Evolutionary conservation across 2,113 vertebrate genomes (phyloP).

Genomic region (Natator depressus): DNA sequence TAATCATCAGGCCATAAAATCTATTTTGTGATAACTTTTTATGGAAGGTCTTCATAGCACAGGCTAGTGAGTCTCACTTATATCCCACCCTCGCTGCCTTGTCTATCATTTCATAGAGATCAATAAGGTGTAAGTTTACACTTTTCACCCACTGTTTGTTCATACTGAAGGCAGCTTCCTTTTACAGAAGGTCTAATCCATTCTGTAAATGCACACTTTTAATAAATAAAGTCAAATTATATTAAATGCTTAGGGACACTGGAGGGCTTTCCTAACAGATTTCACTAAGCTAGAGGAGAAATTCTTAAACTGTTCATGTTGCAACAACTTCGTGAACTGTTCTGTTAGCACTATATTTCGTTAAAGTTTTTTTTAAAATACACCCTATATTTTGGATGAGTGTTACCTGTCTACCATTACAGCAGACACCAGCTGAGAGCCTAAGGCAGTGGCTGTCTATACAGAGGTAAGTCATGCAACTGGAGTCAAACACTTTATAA

Average conservation of each 20-base stretch:
- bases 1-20: not conserved
- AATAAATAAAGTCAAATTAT: not conserved
- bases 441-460: not conserved
- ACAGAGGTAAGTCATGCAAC: not conserved
- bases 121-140: not conserved
- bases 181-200: not conserved
- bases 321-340: not conserved
- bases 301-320: not conserved
- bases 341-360: not conserved
- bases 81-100: not conserved
- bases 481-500: not conserved
- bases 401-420: not conserved
- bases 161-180: not conserved
- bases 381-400: not conserved
- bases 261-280: no score
- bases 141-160: not conserved
- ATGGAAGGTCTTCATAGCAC: not conserved
- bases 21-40: not conserved
- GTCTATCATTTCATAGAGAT: not conserved
- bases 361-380: not conserved
- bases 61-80: not conserved
- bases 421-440: not conserved
- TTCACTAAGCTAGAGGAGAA: not conserved
- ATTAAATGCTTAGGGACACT: not conserved
- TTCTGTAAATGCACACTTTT: not conserved